Evolutionary conservation across 2,888 invertebrate genomes (phyloP), one percentile per base, ranked within the genome.

Genomic region (Drosophila meridionalis): DNA sequence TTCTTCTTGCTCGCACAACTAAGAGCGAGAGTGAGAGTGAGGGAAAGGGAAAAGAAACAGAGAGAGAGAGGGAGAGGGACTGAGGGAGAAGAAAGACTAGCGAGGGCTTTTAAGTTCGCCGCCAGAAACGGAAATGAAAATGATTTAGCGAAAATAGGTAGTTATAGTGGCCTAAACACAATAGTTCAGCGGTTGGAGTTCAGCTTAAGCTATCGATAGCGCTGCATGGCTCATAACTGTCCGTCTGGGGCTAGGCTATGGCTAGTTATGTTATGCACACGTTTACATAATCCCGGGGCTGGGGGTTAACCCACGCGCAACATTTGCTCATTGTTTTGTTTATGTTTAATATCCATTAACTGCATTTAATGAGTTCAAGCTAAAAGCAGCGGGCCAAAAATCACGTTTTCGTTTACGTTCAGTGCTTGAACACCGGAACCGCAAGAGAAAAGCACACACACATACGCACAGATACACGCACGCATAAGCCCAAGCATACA

Each of bases 261-360:
- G n/a, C 36, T n/a, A 48, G 36, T 55, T 47, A 20, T 30, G 42
- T 38, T 56, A 52, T 47, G 40, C 26, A 58, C 26, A 58, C 34
- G 63, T 70, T 72, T 73, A 64, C 50, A 73, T 69, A 73, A 65
- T 61, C 20, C 11, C 42, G 26, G 40, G 38, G 28, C 32, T 55
- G 32, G 45, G 45, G 50, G 59, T 47, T 62, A 59, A 50, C n/a
- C 73, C 77, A 73, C 73, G 73, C 73, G 78, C 61, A 78, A 70
- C 71, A 73, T 69, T 73, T 63, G 42, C 65, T 58, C 57, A 69
- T 78, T 80, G 78, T 65, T 73, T 76, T 76, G 70, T 76, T 81
- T 76, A 70, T 82, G 71, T 82, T 83, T 87, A 80, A 83, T 83
- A 82, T 76, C 87, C 84, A 83, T 83, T 87, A 86, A 87, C 73